Evolutionary conservation across 2,113 vertebrate species (phyloP), one percentile per base, ranked within the genome.

Genomic region (Porphyrio hochstetteri): DNA sequence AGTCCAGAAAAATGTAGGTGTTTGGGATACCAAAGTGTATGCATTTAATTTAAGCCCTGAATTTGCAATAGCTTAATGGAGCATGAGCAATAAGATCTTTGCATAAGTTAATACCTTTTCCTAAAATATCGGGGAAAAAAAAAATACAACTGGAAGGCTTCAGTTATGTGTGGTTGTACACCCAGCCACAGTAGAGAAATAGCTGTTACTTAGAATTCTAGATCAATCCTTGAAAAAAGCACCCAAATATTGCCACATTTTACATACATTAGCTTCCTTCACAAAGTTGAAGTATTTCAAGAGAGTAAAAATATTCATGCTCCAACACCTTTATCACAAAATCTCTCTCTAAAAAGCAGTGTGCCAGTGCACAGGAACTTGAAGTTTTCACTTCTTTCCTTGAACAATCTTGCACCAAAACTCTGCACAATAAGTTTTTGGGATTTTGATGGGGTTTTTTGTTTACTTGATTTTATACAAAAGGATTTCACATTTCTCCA

Each of bases 291-390:
- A 60, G 2, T 60, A 72, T 52, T 79, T 3, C 8, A 60, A 59
- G 25, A 78, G 11, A 3, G 20, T n/a, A 72, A 86, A 86, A 93
- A 76, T 56, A 69, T 44, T 53, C 17, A 57, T 57, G 11, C 20
- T 74, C 61, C 14, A 74, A 77, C 14, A 67, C 5, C 9, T 74
- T 72, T 16, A 48, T 72, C 44, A 76, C 5, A 72, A 81, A 80
- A 60, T 60, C 36, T 35, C 7, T 15, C 9, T 35, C 13, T 29
- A 46, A 17, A 23, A 38, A 72, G 70, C 59, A 18, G 64, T 2
- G 1, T 2, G 4, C 33, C 56, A 50, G 14, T 42, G 20, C 11
- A n/a, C 3, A 1, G 4, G 5, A 69, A n/a, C 38, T 11, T 48
- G n/a, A 70, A 15, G 28, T 61, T 71, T 40, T 93, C 18, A 53